Percentiles rank a stretch among this genome's conserved stretches.
phyloP scores from a whole-genome alignment of 2,797 vertebrate species.

The Sandelia bainsii region DNA sequence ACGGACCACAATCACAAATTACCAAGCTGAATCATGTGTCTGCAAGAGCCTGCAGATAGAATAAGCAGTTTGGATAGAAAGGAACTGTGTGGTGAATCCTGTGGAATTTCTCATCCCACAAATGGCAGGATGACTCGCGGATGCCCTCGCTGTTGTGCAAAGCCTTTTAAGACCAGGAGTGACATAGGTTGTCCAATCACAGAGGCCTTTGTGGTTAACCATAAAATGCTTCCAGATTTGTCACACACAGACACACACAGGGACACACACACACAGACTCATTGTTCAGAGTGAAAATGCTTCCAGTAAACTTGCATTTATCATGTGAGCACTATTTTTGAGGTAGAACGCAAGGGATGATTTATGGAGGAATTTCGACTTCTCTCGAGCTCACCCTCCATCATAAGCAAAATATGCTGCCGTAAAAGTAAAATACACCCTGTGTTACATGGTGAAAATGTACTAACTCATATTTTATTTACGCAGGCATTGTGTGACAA shows the following conservation, averaged over 20 bases:
- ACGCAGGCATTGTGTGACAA: conserved; percentile 72
- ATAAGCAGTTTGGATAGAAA: conserved; percentile 74
- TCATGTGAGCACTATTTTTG: conserved; percentile 84
- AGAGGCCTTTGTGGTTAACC: conserved; percentile 82
- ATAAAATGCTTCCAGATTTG: conserved; percentile 88
- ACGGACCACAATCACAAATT: conserved; percentile 71
- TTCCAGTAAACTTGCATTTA: conserved; percentile 87
- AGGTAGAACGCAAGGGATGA: conserved; percentile 81
- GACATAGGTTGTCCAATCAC: conserved; percentile 84
- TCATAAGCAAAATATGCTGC: conserved; percentile 80
- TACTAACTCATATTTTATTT: conserved; percentile 81
- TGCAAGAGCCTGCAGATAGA: conserved; percentile 64
- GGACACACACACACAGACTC: conserved; percentile 70
- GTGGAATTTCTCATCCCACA: conserved; percentile 76
- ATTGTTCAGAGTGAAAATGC: conserved; percentile 82
- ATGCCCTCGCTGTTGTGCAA: conserved; percentile 81
- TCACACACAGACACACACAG: conserved; percentile 74
- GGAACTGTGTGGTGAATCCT: conserved; percentile 69
- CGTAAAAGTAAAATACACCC: conserved; percentile 81
- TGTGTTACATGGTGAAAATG: conserved; percentile 75
- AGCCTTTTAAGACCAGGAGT: conserved; percentile 83
- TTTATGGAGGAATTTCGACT: conserved; percentile 82
- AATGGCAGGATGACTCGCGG: conserved; percentile 77
- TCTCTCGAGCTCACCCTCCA: conserved; percentile 71
- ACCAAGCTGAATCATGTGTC: conserved; percentile 65